Conservation (phyloP, 2,888 invertebrate species). For the Leptinotarsa haldemani region DNA sequence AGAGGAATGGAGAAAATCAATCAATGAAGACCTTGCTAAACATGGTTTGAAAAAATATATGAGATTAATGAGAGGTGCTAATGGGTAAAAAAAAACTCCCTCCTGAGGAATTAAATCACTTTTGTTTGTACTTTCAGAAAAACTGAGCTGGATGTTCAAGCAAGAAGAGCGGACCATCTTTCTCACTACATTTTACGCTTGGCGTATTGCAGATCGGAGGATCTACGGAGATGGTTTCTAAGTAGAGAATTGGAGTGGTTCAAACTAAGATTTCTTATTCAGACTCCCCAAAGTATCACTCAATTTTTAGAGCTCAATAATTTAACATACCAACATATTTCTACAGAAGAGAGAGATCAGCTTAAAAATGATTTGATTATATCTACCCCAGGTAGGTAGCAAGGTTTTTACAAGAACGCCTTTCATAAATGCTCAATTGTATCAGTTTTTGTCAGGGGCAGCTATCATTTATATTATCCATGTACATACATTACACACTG, state of each 20-base stretch:
- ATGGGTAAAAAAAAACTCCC: conserved; percentile 46
- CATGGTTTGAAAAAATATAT: conserved; percentile 76
- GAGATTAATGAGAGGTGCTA: conserved; percentile 69
- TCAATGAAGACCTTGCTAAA: conserved; percentile 74
- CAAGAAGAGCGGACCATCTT: conserved; percentile 83
- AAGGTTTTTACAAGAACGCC: background rate
- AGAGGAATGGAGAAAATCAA: conserved; percentile 76
- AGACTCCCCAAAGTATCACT: conserved; percentile 72
- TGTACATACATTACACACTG: too few species aligned
- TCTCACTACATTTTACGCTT: conserved; percentile 94
- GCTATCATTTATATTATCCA: too few species aligned
- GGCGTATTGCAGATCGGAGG: conserved; percentile 90
- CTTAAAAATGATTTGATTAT: conserved; percentile 73
- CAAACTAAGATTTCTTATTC: conserved; percentile 78
- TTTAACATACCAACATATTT: conserved; percentile 75
- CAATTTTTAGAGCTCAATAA: conserved; percentile 75
- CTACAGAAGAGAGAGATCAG: conserved; percentile 75
- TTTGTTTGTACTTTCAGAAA: conserved; percentile 63
- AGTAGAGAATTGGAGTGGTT: conserved; percentile 91
- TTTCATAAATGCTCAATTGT: too few species aligned
- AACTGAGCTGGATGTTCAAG: conserved; percentile 73
- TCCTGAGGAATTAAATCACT: background rate
- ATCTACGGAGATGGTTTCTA: conserved; percentile 89
- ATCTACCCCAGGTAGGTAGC: conserved; percentile 69
- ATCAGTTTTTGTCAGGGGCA: too few species aligned